A percentile compares a stretch with the other conserved stretches of the same genome.
Conservation (phyloP, 2,888 invertebrate species). For the Tenthredo scrophulariae region DNA sequence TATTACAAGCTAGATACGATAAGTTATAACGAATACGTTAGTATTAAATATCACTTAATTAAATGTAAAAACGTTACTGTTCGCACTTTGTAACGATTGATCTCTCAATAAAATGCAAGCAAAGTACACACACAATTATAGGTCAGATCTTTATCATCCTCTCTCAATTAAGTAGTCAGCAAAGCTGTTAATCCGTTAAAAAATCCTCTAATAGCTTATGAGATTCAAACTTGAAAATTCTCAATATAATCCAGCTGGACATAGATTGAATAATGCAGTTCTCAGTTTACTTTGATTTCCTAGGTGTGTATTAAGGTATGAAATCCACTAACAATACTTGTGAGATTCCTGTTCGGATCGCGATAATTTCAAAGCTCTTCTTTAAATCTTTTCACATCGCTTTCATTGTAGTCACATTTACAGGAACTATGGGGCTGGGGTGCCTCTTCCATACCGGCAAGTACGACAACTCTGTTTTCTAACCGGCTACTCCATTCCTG, state of each 20-base stretch:
- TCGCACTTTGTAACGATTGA: slow-evolving; percentile 40
- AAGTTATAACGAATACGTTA: background rate
- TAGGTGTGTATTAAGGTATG: background rate
- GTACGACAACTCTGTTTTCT: slow-evolving; percentile 80
- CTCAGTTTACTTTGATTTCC: background rate
- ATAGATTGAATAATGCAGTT: background rate
- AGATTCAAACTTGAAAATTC: background rate
- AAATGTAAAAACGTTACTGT: slow-evolving; percentile 40
- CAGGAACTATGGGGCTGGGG: slow-evolving; percentile 78
- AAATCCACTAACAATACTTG: background rate
- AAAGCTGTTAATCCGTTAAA: background rate
- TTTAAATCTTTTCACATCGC: slow-evolving; percentile 64
- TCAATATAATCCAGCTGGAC: background rate
- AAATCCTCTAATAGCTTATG: background rate
- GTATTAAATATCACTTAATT: slow-evolving; percentile 42
- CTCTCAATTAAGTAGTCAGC: background rate
- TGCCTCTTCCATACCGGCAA: slow-evolving; percentile 84
- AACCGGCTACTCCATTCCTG: slow-evolving; percentile 88
- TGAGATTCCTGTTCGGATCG: background rate
- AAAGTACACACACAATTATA: background rate
- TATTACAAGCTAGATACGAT: background rate
- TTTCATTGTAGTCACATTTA: slow-evolving; percentile 73
- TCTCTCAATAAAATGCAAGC: slow-evolving; percentile 41
- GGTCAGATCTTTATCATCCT: background rate
- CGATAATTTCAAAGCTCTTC: slow-evolving; percentile 76